These are phyloP conservation scores for Emmelina monodactyla DNA, from an alignment of 2,888 invertebrate species.

Conservation along the genomic window DNA sequence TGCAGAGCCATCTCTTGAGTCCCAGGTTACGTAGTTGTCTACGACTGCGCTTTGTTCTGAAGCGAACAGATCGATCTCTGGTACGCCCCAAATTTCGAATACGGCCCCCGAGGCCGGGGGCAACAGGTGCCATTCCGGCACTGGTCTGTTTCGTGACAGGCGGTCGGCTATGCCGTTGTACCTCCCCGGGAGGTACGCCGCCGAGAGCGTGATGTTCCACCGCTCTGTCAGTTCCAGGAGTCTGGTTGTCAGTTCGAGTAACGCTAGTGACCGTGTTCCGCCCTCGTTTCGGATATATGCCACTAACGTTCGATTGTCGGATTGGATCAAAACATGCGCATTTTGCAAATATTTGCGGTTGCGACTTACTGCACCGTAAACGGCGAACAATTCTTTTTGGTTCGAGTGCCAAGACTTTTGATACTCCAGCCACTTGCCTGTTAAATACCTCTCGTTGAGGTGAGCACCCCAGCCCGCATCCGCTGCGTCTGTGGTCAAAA, in stretches of 20 bases:
- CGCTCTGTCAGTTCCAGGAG: constrained; percentile 7
- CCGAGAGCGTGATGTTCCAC: constrained; percentile 6
- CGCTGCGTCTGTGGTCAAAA: constrained; percentile 12
- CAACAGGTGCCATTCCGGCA: constrained; percentile 1
- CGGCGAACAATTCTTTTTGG: constrained; percentile 7
- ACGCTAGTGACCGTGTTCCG: constrained; percentile 13
- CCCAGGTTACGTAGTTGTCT: constrained; percentile 11
- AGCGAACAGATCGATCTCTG: constrained; percentile 15
- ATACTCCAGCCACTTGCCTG: constrained; percentile 4
- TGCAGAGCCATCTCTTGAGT: constrained; percentile 6
- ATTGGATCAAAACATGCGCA: neutral
- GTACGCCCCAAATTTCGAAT: constrained; percentile 9
- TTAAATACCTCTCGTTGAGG: constrained; percentile 4
- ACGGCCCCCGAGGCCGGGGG: neutral
- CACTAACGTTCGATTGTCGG: constrained; percentile 13
- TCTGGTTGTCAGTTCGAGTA: constrained; percentile 8
- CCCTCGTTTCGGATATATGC: constrained; percentile 17
- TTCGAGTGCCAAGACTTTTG: constrained; percentile 12
- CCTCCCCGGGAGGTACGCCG: constrained; percentile 14
- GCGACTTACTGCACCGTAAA: constrained; percentile 1
- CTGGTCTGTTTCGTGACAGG: constrained; percentile 10
- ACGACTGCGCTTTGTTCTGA: constrained; percentile 13
- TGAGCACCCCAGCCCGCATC: constrained; percentile 9
- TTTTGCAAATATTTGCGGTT: constrained; percentile 2
- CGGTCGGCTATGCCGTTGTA: constrained; percentile 15